Evolutionary conservation across 2,888 invertebrate species (phyloP).

Genomic region (Acronicta aceris): DNA sequence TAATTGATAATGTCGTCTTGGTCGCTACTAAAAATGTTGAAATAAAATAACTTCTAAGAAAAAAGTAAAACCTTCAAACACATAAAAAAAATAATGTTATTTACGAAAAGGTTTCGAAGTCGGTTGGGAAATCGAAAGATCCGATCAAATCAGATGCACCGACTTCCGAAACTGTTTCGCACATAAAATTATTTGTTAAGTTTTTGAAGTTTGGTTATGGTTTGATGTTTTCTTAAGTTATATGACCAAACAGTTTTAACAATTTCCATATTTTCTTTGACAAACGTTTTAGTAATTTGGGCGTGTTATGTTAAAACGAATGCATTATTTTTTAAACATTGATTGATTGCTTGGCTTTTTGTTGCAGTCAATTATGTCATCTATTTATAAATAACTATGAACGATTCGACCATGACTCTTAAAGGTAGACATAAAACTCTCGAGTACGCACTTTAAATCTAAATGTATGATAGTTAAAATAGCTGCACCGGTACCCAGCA

Average conservation of each 20-base stretch:
- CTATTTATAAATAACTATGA: slow-evolving; percentile 72
- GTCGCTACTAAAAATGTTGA: too few species aligned
- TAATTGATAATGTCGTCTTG: too few species aligned
- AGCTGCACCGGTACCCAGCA: slow-evolving; percentile 64
- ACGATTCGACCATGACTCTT: slow-evolving; percentile 62
- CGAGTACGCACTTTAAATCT: slow-evolving; percentile 68
- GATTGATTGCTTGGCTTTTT: slow-evolving; percentile 35
- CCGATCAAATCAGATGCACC: too few species aligned
- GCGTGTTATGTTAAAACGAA: slow-evolving; percentile 20
- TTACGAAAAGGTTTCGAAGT: too few species aligned
- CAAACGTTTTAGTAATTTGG: slow-evolving; percentile 23
- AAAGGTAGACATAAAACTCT: slow-evolving; percentile 67
- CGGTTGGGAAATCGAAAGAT: too few species aligned
- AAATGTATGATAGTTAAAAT: slow-evolving; percentile 75
- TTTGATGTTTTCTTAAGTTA: too few species aligned
- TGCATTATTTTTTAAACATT: slow-evolving; percentile 39
- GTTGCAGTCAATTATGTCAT: slow-evolving; percentile 68
- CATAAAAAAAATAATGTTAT: too few species aligned
- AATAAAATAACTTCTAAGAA: too few species aligned
- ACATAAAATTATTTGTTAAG: too few species aligned
- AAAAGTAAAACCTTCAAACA: too few species aligned
- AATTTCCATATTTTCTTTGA: slow-evolving; percentile 23
- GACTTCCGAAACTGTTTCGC: too few species aligned
- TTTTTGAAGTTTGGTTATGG: too few species aligned
- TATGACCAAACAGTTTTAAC: slow-evolving; percentile 26